Base-by-base conservation (phyloP, 2,888 invertebrate species). In the Trachelus iudaicus region DNA sequence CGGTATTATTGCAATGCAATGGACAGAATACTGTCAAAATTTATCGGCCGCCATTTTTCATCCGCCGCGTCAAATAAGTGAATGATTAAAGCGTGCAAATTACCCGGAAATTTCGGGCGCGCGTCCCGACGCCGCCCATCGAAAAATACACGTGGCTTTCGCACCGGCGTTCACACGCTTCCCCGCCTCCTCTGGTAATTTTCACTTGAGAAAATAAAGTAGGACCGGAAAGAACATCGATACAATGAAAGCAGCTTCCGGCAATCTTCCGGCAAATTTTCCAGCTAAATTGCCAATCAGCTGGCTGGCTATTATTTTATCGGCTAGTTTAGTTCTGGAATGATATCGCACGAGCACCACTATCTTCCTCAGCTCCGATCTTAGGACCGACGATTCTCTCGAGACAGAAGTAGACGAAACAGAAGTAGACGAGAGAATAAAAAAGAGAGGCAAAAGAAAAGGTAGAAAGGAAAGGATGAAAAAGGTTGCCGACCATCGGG, bases 1-100 rank as follows among this genome's bases (percentile, higher is more conserved):
- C 90, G 87, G 90, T 91, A 91, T 91, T 91, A 91, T 91, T 91
- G 91, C 91, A 89, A 91, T 91, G 91, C 91, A 91, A 91, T 90
- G 90, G 91, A 91, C 91, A 91, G 91, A 91, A 91, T 90, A 91
- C 90, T 91, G 91, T 91, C 91, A 91, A 91, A 91, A 91, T 91
- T 91, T 91, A 91, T 91, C 90, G 91, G 90, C 87, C 85, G 87
- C 89, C 91, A 89, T 91, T 91, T 91, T 91, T 91, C 91, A 91
- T 90, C 87, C 87, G 86, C 87, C 88, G 86, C 87, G 90, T 91
- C 90, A 90, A 91, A 91, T 90, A 89, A 90, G 87, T 87, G 89
- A 88, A 88, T 90, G 90, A 91, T 91, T 91, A 90, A 90, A 90
- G 88, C 89, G 87, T 88, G 87, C 82, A 90, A 90, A 90, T 90